Evolutionary conservation across 2,888 invertebrate species (phyloP), one percentile per base, ranked within the genome.

Genomic region (Pasiphila rectangulata): DNA sequence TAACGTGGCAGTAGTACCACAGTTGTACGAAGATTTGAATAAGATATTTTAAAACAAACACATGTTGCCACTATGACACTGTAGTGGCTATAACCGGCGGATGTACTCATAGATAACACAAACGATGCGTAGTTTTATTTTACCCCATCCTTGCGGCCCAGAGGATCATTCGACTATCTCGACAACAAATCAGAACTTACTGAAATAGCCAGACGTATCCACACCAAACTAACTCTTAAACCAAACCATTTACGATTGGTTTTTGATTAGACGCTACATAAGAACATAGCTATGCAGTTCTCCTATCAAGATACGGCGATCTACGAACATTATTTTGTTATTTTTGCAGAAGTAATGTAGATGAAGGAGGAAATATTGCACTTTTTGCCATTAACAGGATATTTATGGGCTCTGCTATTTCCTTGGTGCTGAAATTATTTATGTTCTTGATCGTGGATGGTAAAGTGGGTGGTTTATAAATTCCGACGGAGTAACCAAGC

Each of bases 311-410:
- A 58, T 68, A 63, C 69, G 64, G 78, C 76, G 67, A 83, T 81
- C 81, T 72, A 69, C 68, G 75, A 74, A 72, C 69, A 78, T 76
- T 79, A 79, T 81, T 82, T 80, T 77, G 80, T 83, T 82, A 81
- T 83, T 83, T 83, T 83, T 81, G 78, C 79, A 79, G 77, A 77
- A 79, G 77, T 82, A 77, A 81, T 82, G 82, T 75, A 80, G 78
- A 84, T 78, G 77, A 79, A 69, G 69, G 69, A 73, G 79, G 77
- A 79, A 82, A 78, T 83, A 81, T 80, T 73, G 71, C 74, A 40
- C 63, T 58, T 65, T 71, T 69, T 68, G 74, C 79, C 75, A 82
- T 82, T 83, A 82, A 69, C 73, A 54, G 59, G 62, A 72, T 78
- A 78, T 82, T 81, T 82, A 81, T 72, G 71, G 60, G 56, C 57